Base-by-base conservation (phyloP, 2,797 vertebrate genomes). In the Menidia menidia region DNA sequence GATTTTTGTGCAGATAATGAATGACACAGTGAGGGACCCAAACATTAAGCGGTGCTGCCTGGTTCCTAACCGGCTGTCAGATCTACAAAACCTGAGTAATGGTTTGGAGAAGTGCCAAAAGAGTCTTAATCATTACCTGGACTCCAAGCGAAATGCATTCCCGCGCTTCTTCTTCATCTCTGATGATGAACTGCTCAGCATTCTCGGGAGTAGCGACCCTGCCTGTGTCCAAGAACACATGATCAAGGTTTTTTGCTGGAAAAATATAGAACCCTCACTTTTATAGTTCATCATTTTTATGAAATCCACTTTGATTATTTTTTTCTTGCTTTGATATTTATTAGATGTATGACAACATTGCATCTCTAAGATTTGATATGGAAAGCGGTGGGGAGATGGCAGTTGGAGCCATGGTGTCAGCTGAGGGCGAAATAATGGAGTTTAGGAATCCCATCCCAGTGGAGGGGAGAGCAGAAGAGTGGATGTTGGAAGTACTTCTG, bases 111-210 rank as follows among this genome's bases (percentile, higher is more conserved):
- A 91, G 51, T 98, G 97, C 84, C 98, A 99, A 94, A 99, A 99
- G 87, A 97, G 96, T 82, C 90, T 99, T 16, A 98, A 96, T 6
- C 95, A 98, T 82, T 98, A 99, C 87, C 87, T 99, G 80, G 96
- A 99, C 78, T 96, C 96, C 54, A 99, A 99, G 71, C 84, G 97
- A 30, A 98, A 98, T 0, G 96, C 96, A n/a, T 99, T 98, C 84
- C 98, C 98, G 0, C 93, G 98, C 11, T 99, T 99, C 88, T 99
- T 99, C 90, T 99, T 99, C 87, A 97, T 99, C 71, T 99, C 98
- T 0, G 97, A 99, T 4, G 98, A 99, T 0, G 98, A 99, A 73
- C 90, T 99, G 75, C 96, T 99, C 62, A 98, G 97, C 89, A 97
- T 99, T 74, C 91, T 99, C 71, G 98, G 98, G 1, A 99, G 93